Evolutionary conservation across 2,113 vertebrate species (phyloP).

Genomic region (Ovis aries): ARS-UI_Ramb_v3.0 NC_056076.1:39495001-39495500

Average conservation of each 20-base stretch:
- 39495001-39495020: neutral
- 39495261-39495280: neutral
- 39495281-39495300: neutral
- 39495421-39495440: neutral
- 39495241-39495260: neutral
- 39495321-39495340: neutral
- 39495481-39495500: neutral
- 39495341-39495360: neutral
- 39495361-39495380: neutral
- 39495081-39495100: neutral
- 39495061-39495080: neutral
- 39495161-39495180: neutral
- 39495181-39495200: neutral
- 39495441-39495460: neutral
- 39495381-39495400: neutral
- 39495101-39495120: neutral
- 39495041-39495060: neutral
- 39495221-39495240: neutral
- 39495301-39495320: neutral
- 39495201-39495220: neutral
- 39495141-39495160: neutral
- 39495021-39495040: neutral
- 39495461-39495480: slow-evolving; percentile 35
- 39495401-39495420: neutral
- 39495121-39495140: rapidly evolving